Conservation (phyloP, 2,888 invertebrate species). For the Amiota minor region DNA sequence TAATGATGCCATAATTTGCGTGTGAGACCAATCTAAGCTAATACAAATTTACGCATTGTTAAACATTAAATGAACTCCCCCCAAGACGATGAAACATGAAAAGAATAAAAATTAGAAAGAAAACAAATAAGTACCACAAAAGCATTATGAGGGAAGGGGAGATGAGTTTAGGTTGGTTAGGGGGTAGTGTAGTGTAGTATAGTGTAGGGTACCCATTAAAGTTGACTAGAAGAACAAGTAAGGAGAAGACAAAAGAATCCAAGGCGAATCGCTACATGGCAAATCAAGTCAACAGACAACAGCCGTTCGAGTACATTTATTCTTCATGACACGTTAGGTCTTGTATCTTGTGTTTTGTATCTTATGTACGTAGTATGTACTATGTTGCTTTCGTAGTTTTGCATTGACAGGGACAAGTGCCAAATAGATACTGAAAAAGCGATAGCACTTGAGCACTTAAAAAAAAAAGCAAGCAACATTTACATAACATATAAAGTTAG, state of each 20-base stretch:
- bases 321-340: neutral
- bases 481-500: neutral
- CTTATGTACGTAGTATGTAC: neutral
- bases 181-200: no score
- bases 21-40: constrained; percentile 45
- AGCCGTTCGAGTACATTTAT: neutral
- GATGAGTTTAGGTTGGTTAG: no score
- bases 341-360: no score
- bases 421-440: neutral
- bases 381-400: constrained; percentile 10
- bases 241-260: no score
- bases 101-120: constrained; percentile 28
- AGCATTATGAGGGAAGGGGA: no score
- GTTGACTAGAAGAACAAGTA: no score
- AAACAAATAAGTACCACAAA: neutral
- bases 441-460: neutral
- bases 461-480: neutral
- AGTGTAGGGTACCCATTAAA: no score
- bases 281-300: neutral
- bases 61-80: constrained; percentile 35
- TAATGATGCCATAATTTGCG: constrained; percentile 63
- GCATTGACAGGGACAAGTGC: constrained; percentile 12
- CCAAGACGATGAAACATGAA: constrained; percentile 20
- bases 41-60: constrained; percentile 59
- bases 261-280: neutral